These are phyloP conservation scores for Venturia canescens DNA, from an alignment of 1,140 invertebrate genomes.

Conservation along the genomic window DNA sequence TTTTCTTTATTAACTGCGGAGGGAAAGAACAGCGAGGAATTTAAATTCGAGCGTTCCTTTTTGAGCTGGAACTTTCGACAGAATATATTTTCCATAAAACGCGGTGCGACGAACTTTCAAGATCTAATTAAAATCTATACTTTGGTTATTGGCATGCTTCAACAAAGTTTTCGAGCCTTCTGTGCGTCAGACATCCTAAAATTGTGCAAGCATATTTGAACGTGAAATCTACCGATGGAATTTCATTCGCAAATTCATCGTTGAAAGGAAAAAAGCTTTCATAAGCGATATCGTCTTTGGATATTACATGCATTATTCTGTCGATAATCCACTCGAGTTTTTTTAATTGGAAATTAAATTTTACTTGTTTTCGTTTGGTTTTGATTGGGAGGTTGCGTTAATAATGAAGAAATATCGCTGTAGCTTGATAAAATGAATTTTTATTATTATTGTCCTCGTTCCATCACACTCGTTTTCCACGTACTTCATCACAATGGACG, in stretches of 20 bases:
- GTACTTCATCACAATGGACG: too few relatives aligned
- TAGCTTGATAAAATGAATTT: too few relatives aligned
- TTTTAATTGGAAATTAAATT: not conserved
- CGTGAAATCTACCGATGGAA: too few relatives aligned
- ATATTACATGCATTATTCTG: not conserved
- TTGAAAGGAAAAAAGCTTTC: not conserved
- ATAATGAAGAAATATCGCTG: too few relatives aligned
- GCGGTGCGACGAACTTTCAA: not conserved
- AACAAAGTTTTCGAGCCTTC: not conserved
- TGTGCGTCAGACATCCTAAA: too few relatives aligned
- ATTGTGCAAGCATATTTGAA: too few relatives aligned
- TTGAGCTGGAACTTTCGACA: not conserved
- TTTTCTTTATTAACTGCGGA: too few relatives aligned
- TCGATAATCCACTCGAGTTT: not conserved
- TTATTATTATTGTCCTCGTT: too few relatives aligned
- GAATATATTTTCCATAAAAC: constrained; percentile 1
- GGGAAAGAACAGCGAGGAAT: not conserved
- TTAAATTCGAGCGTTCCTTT: not conserved
- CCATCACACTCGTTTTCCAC: too few relatives aligned
- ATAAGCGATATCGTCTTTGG: not conserved
- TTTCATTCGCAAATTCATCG: not conserved
- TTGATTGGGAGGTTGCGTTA: not conserved
- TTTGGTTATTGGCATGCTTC: not conserved
- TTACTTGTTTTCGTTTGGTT: not conserved
- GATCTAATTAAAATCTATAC: not conserved